phyloP scores from a whole-genome alignment of 1,140 invertebrate species.

The Xylocopa sonorina region DNA sequence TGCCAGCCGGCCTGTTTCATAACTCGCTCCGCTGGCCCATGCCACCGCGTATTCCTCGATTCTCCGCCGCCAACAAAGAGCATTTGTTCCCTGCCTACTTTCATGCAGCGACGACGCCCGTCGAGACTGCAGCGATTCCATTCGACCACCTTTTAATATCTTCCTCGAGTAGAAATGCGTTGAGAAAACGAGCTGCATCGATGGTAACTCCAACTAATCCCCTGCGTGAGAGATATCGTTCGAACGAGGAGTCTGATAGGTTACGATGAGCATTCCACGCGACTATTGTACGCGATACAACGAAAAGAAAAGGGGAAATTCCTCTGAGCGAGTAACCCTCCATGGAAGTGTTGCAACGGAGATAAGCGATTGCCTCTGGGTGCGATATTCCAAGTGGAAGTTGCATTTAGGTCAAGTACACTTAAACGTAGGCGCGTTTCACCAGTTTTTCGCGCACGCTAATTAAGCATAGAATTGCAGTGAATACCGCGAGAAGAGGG shows the following conservation, averaged over 20 bases:
- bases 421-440: not conserved
- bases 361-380: not conserved
- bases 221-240: not conserved
- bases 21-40: not conserved
- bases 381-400: not conserved
- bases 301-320: not conserved
- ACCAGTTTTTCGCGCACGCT: too few relatives aligned
- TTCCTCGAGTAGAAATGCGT: not conserved
- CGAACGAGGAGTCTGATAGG: too few relatives aligned
- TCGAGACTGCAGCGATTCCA: not conserved
- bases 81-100: not conserved
- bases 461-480: not conserved
- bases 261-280: too few relatives aligned
- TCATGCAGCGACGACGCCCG: not conserved
- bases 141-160: not conserved
- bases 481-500: not conserved
- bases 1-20: constrained; percentile 19
- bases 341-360: not conserved
- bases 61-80: not conserved
- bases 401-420: constrained; percentile 20
- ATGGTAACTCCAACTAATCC: not conserved
- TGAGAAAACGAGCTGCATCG: not conserved
- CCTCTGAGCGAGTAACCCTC: too few relatives aligned
- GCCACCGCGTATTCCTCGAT: too few relatives aligned
- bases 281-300: too few relatives aligned